These are phyloP conservation scores for Temnothorax ravouxi DNA, from an alignment of 2,888 invertebrate species.

Conservation along the genomic window DNA sequence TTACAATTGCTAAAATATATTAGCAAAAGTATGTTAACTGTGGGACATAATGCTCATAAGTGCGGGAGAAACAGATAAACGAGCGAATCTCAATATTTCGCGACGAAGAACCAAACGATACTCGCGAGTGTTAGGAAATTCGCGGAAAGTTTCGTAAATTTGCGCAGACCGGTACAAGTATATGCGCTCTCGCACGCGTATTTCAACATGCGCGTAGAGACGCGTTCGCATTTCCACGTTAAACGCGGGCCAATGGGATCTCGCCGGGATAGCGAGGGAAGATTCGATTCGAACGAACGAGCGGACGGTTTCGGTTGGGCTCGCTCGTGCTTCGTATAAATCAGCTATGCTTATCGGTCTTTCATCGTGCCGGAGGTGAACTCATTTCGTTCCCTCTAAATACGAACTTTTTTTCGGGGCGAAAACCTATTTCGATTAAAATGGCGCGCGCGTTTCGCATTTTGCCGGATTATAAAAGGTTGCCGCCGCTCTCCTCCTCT, in stretches of 20 bases:
- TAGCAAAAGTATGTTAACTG: not conserved
- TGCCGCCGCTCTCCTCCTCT: slow-evolving; percentile 73
- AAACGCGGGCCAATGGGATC: slow-evolving; percentile 80
- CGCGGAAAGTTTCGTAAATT: not conserved
- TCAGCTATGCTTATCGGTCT: slow-evolving; percentile 86
- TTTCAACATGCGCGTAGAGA: slow-evolving; percentile 38
- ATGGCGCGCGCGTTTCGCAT: slow-evolving; percentile 84
- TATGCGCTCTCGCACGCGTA: slow-evolving; percentile 25
- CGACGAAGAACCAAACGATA: not conserved
- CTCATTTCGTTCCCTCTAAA: slow-evolving; percentile 86
- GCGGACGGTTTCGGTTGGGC: slow-evolving; percentile 79
- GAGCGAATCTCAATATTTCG: not conserved
- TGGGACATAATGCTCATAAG: not conserved
- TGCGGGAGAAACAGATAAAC: not conserved
- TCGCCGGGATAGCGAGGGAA: slow-evolving; percentile 70
- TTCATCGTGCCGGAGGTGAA: slow-evolving; percentile 86
- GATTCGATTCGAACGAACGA: slow-evolving; percentile 75
- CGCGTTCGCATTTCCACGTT: slow-evolving; percentile 75
- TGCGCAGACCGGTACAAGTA: not conserved
- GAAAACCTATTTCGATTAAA: slow-evolving; percentile 86
- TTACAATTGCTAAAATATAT: not conserved
- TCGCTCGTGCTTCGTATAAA: slow-evolving; percentile 84
- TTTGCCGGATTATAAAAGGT: slow-evolving; percentile 85
- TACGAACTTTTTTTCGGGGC: slow-evolving; percentile 84
- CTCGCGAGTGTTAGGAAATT: slow-evolving; percentile 3